Evolutionary conservation across 2,797 vertebrate species (phyloP), one percentile per base, ranked within the genome.

Genomic region (Gallinago stenura): DNA sequence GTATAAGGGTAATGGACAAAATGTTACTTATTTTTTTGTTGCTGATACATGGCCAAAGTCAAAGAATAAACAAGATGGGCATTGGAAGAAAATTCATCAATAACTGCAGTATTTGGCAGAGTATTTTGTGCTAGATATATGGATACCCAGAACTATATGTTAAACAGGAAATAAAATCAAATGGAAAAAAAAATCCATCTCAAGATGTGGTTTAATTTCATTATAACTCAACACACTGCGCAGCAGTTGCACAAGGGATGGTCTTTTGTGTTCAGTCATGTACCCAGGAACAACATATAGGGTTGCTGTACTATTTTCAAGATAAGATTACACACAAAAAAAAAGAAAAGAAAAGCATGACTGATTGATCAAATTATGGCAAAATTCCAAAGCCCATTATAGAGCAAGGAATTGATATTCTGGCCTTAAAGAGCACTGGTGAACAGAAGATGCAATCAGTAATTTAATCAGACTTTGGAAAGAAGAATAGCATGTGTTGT

Each of bases 391-490:
- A 64, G 24, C 48, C 33, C 41, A 1, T 82, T 87, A 60, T 3
- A 77, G 68, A 78, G 39, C 60, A 48, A 60, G 37, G 56, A 80
- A 89, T 48, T 89, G 62, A 68, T 93, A 71, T 61, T 95, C 83
- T 80, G 73, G 22, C 87, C 56, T 90, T 90, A 84, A 90, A 84
- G 43, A 53, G 22, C 35, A 13, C 45, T 58, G 31, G 58, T 43
- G 60, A 92, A 65, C 56, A 90, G 66, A 88, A 91, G 60, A 89
- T 84, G 15, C 70, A 83, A 80, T 94, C 70, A 43, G 77, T 94
- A 83, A 65, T 85, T 82, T 85, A 89, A 89, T 96, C 76, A 83
- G 41, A 64, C 68, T 87, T 64, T 80, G 78, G 48, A 71, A 93
- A 69, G 66, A 84, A 87, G 43, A 65, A 25, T 61, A 89, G 20